phyloP scores from a whole-genome alignment of 2,797 vertebrate species.

The Sorex maritimensis region DNA sequence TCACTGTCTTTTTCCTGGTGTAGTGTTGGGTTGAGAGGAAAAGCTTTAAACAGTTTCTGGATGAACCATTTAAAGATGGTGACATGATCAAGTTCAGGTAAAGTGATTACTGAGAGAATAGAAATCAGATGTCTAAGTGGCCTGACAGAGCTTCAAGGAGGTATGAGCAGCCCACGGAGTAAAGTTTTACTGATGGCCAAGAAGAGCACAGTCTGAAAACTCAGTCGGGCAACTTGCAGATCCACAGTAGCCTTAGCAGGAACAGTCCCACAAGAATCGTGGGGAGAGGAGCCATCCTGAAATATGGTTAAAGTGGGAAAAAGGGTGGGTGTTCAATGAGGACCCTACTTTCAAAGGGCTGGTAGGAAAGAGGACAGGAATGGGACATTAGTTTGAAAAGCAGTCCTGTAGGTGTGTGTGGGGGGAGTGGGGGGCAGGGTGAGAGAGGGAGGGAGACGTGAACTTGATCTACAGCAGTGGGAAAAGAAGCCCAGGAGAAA shows the following conservation, averaged over 20 bases:
- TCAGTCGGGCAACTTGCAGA: neutral
- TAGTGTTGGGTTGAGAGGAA: neutral
- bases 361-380: neutral
- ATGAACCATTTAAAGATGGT: neutral
- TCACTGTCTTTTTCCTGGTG: neutral
- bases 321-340: neutral
- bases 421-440: neutral
- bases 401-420: neutral
- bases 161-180: neutral
- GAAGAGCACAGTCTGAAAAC: neutral
- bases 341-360: neutral
- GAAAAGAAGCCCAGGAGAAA: neutral
- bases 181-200: neutral
- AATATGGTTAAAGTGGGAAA: neutral
- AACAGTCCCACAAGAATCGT: neutral
- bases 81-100: neutral
- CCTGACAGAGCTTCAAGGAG: neutral
- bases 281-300: neutral
- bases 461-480: neutral
- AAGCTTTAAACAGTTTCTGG: conserved; percentile 7
- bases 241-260: neutral
- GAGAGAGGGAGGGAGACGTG: neutral
- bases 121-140: neutral
- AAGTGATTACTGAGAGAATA: neutral
- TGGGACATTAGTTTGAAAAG: neutral